These are phyloP conservation scores for Volucella inanis DNA, from an alignment of 2,888 invertebrate species.

Conservation along the genomic window DNA sequence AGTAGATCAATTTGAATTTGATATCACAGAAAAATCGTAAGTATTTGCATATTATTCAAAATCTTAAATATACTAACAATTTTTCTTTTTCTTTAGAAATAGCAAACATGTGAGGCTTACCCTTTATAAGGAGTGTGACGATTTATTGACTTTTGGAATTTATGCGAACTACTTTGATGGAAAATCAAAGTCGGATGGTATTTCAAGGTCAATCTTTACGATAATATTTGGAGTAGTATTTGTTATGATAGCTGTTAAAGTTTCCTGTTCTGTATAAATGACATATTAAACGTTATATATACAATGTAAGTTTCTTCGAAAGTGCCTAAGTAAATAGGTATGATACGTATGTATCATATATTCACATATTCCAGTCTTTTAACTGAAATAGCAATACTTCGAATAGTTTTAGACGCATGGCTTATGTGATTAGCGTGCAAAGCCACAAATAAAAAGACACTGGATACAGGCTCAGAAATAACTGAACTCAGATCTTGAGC, in stretches of 20 bases:
- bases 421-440: background rate
- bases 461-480: background rate
- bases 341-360: no score
- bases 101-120: slow-evolving; percentile 38
- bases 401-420: no score
- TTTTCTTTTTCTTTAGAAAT: slow-evolving; percentile 22
- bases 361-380: no score
- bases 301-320: no score
- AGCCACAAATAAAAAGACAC: background rate
- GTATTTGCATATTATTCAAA: background rate
- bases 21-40: slow-evolving; percentile 26
- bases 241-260: background rate
- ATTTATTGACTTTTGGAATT: slow-evolving; percentile 81
- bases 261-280: background rate
- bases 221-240: background rate
- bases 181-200: background rate
- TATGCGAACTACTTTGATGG: slow-evolving; percentile 79
- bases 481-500: background rate
- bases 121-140: slow-evolving; percentile 54
- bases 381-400: no score
- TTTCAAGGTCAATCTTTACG: background rate
- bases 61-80: no score
- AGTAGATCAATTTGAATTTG: slow-evolving; percentile 64
- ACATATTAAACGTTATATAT: no score
- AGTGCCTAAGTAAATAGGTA: no score